Conservation (phyloP, 2,113 vertebrate genomes). For the Lamprologus sp. region DNA sequence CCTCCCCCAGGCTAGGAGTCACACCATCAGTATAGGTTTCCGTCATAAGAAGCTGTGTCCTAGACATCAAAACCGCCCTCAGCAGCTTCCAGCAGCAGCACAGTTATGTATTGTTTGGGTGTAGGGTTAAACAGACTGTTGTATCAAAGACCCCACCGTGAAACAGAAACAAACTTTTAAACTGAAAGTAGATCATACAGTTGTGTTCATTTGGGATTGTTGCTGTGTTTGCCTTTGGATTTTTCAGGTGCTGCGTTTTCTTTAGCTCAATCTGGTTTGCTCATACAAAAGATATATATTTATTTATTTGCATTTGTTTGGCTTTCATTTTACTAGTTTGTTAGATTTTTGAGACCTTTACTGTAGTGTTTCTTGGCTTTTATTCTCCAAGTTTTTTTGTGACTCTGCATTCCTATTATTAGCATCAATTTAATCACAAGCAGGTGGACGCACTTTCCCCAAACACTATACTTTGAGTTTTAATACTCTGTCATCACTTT, state of each 20-base stretch:
- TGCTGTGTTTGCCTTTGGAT: background rate
- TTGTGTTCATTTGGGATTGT: background rate
- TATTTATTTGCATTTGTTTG: background rate
- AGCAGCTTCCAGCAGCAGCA: conserved; percentile 27
- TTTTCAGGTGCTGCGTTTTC: background rate
- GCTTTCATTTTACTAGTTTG: background rate
- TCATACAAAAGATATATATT: background rate
- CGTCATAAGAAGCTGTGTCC: conserved; percentile 58
- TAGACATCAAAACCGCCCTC: conserved; percentile 43
- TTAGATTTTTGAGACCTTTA: background rate
- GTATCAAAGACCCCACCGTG: conserved; percentile 5
- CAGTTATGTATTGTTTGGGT: background rate
- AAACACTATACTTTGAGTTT: background rate
- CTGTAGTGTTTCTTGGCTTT: background rate
- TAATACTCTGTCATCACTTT: background rate
- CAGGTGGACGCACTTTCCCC: background rate
- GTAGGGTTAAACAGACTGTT: conserved; percentile 30
- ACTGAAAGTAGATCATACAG: background rate
- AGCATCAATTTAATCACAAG: background rate
- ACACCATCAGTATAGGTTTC: conserved; percentile 70
- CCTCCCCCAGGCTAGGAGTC: conserved; percentile 64
- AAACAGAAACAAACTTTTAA: background rate
- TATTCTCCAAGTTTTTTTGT: background rate
- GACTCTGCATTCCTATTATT: background rate
- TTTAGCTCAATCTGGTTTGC: background rate